Percentiles rank a stretch among this genome's conserved stretches.
phyloP scores from a whole-genome alignment of 2,797 vertebrate genomes.

The Gobionotothen gibberifrons region DNA sequence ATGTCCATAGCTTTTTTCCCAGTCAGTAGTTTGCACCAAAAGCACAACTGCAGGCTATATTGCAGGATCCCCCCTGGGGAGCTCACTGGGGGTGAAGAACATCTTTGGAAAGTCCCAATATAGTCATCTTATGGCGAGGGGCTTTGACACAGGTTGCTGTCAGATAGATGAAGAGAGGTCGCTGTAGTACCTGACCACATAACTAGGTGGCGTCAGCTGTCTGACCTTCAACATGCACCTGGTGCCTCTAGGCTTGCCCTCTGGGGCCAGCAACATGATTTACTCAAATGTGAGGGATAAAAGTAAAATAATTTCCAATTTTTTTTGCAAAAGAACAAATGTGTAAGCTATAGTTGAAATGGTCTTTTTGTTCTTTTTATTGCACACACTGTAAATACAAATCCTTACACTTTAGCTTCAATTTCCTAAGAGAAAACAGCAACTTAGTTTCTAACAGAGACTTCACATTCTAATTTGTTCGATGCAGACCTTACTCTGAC shows the following conservation, averaged over 20 bases:
- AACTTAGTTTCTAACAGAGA: not conserved
- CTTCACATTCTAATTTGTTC: slow-evolving; percentile 5
- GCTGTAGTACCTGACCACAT: slow-evolving; percentile 61
- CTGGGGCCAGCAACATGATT: slow-evolving; percentile 26
- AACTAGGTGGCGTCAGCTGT: slow-evolving; percentile 70
- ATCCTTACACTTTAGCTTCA: not conserved
- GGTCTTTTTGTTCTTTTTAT: not conserved
- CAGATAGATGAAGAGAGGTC: slow-evolving; percentile 58
- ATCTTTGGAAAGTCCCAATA: slow-evolving; percentile 67
- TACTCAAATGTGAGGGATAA: not conserved
- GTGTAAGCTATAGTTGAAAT: not conserved
- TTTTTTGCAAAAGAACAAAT: not conserved
- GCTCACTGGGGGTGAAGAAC: slow-evolving; percentile 60
- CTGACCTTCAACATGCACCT: slow-evolving; percentile 62
- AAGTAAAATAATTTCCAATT: not conserved
- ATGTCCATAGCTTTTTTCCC: slow-evolving; percentile 64
- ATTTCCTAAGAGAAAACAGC: not conserved
- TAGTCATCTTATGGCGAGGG: slow-evolving; percentile 46
- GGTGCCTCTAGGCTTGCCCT: slow-evolving; percentile 53
- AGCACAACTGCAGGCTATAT: slow-evolving; percentile 68
- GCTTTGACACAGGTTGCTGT: slow-evolving; percentile 49
- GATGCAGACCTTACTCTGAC: slow-evolving; percentile 13
- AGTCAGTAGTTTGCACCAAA: slow-evolving; percentile 61
- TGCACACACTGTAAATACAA: not conserved
- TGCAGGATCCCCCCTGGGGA: slow-evolving; percentile 54